Evolutionary conservation across 2,797 vertebrate species (phyloP).

Genomic region (Benthosema pterotum): DNA sequence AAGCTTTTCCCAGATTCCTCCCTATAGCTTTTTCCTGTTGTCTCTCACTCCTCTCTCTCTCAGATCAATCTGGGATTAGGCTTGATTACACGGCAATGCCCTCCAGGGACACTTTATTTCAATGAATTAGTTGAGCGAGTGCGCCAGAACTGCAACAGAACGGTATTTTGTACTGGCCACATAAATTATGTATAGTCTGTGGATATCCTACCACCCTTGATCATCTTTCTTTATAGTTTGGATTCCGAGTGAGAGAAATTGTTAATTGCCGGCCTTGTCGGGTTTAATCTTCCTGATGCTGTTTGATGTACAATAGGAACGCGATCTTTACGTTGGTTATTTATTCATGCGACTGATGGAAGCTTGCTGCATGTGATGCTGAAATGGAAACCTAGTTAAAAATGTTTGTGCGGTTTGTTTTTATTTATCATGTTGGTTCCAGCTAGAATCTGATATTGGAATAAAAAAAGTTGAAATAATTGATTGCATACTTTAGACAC

Average conservation of each 20-base stretch:
- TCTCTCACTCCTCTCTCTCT: slow-evolving; percentile 57
- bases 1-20: slow-evolving; percentile 58
- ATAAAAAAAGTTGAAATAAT: slow-evolving; percentile 30
- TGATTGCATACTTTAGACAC: slow-evolving; percentile 10
- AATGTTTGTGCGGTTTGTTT: slow-evolving; percentile 45
- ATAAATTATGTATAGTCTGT: slow-evolving; percentile 83
- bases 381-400: slow-evolving; percentile 54
- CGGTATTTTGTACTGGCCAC: slow-evolving; percentile 80
- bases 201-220: slow-evolving; percentile 79
- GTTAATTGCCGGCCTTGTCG: slow-evolving; percentile 77
- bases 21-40: slow-evolving; percentile 54
- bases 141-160: slow-evolving; percentile 81
- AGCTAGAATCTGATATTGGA: slow-evolving; percentile 23
- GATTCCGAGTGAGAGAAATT: slow-evolving; percentile 72
- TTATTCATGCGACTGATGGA: slow-evolving; percentile 68
- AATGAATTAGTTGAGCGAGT: slow-evolving; percentile 80
- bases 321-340: slow-evolving; percentile 63
- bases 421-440: slow-evolving; percentile 21
- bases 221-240: slow-evolving; percentile 75
- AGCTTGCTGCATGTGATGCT: slow-evolving; percentile 42
- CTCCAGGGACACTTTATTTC: slow-evolving; percentile 79
- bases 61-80: slow-evolving; percentile 72
- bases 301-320: slow-evolving; percentile 66
- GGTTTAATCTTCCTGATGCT: slow-evolving; percentile 52
- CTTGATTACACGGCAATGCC: slow-evolving; percentile 68